Evolutionary conservation across 2,797 vertebrate species (phyloP).

Genomic region (Cacajao melanocephalus): DNA sequence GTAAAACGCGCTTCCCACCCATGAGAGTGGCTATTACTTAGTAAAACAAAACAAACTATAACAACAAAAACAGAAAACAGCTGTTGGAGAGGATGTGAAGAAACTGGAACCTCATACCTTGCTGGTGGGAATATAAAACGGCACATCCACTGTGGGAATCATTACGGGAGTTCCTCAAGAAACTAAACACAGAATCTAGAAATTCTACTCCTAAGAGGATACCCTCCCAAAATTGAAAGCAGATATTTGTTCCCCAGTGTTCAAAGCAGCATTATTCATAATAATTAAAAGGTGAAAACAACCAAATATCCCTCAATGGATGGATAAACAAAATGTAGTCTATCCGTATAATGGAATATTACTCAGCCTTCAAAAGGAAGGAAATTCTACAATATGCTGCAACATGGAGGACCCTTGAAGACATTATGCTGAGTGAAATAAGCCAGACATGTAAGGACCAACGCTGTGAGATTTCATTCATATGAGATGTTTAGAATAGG

Average conservation of each 20-base stretch:
- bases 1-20: background rate
- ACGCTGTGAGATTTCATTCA: background rate
- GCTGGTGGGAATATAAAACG: background rate
- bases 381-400: background rate
- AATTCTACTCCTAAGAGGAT: background rate
- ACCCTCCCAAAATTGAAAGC: background rate
- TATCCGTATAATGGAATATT: background rate
- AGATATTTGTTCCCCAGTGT: too few species aligned
- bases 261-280: background rate
- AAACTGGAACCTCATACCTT: background rate
- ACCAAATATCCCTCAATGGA: accelerated
- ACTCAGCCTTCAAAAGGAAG: background rate
- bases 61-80: background rate
- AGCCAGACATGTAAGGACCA: background rate
- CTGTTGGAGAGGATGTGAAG: background rate
- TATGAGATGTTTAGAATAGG: background rate
- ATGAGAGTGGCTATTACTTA: background rate
- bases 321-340: background rate
- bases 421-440: background rate
- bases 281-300: background rate
- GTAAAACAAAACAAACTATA: background rate
- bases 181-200: background rate
- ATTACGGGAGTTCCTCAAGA: background rate
- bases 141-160: background rate
- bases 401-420: background rate